phyloP scores from a whole-genome alignment of 2,113 vertebrate species.

The Rhadina sibilatrix region DNA sequence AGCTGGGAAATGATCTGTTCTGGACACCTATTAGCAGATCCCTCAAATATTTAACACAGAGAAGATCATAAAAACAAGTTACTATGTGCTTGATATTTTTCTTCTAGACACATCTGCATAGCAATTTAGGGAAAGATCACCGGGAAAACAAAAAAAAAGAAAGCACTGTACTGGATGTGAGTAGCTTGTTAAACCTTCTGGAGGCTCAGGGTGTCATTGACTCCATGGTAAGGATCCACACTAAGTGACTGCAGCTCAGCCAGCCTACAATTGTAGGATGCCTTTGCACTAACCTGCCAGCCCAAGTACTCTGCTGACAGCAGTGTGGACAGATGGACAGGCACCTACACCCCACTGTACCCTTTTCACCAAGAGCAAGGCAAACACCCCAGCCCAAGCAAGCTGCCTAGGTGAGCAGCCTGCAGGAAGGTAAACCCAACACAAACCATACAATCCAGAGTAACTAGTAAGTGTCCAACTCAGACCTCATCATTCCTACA shows the following conservation, averaged over 20 bases:
- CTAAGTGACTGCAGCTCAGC: neutral
- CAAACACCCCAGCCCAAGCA: neutral
- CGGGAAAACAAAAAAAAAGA: neutral
- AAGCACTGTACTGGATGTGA: neutral
- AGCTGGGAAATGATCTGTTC: neutral
- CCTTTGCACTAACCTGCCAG: neutral
- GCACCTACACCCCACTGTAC: fast-evolving
- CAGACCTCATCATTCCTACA: fast-evolving
- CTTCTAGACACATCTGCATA: neutral
- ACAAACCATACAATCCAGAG: neutral
- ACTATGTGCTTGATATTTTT: neutral
- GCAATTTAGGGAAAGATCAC: neutral
- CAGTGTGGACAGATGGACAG: neutral
- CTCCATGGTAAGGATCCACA: neutral
- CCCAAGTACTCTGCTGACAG: neutral
- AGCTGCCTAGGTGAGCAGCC: neutral
- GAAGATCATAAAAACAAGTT: neutral
- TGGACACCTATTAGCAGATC: neutral
- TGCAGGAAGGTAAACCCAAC: neutral
- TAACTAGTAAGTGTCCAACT: neutral
- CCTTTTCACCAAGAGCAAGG: neutral
- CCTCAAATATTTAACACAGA: neutral
- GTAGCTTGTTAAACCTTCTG: neutral
- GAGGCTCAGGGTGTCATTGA: neutral
- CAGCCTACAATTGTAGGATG: neutral